Evolutionary conservation across 2,888 invertebrate genomes (phyloP).

Genomic region (Mesopsocus fuscifrons): DNA sequence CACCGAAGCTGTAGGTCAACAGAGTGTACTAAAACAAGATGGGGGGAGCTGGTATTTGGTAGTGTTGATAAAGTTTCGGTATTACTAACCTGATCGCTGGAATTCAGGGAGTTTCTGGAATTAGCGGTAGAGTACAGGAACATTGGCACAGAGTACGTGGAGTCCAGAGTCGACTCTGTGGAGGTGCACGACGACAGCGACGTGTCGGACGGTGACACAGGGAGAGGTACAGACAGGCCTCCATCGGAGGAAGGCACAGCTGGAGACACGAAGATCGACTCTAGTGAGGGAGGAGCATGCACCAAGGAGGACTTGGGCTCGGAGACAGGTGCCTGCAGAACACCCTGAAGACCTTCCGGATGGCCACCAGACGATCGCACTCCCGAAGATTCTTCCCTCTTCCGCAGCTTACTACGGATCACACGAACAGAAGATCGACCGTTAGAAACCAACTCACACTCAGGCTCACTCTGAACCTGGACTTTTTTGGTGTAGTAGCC

Average conservation of each 20-base stretch:
- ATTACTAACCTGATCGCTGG: constrained; percentile 65
- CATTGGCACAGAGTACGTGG: constrained; percentile 14
- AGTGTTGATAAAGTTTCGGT: no score
- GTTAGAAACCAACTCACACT: neutral
- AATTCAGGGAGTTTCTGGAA: constrained; percentile 52
- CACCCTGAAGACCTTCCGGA: constrained; percentile 42
- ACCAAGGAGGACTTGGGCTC: constrained; percentile 1
- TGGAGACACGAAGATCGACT: neutral
- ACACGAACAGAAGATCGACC: constrained; percentile 47
- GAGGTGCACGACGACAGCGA: constrained; percentile 18
- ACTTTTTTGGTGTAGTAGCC: constrained; percentile 8
- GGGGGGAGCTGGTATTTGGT: no score
- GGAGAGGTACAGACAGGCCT: neutral
- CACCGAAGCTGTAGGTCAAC: no score
- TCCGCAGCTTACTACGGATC: constrained; percentile 78
- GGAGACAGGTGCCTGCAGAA: constrained; percentile 29
- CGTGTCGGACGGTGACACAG: constrained; percentile 11
- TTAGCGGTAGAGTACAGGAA: constrained; percentile 30
- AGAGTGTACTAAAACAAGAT: no score
- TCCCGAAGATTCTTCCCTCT: constrained; percentile 54
- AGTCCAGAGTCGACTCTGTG: constrained; percentile 15
- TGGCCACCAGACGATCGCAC: constrained; percentile 36
- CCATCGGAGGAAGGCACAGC: neutral
- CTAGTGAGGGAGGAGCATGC: neutral
- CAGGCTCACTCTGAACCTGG: neutral